phyloP scores from a whole-genome alignment of 2,113 vertebrate genomes.

The Gallinago jamesoni region DNA sequence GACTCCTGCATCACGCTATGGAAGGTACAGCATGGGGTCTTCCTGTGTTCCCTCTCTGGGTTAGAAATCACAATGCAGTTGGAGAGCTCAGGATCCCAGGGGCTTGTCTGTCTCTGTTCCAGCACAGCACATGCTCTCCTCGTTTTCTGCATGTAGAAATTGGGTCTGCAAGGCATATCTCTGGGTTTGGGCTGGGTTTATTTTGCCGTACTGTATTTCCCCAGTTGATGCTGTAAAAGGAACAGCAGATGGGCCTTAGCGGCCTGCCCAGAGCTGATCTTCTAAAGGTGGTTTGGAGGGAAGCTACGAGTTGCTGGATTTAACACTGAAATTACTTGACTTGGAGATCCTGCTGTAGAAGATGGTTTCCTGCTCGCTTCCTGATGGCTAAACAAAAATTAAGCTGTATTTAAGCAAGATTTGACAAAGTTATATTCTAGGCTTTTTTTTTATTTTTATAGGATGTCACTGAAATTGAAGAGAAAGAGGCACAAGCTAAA shows the following conservation, averaged over 20 bases:
- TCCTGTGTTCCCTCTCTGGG: not conserved
- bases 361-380: not conserved
- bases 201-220: not conserved
- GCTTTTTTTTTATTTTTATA: conserved; percentile 32
- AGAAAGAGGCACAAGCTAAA: conserved; percentile 88
- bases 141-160: not conserved
- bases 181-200: not conserved
- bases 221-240: not conserved
- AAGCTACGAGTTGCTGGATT: not conserved
- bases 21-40: conserved; percentile 72
- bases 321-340: not conserved
- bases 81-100: not conserved
- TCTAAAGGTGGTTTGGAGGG: not conserved
- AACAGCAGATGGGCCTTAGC: not conserved
- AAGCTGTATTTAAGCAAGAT: not conserved
- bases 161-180: fast-evolving
- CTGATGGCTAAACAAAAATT: not conserved
- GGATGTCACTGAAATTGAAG: conserved; percentile 92
- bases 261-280: not conserved
- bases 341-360: not conserved
- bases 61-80: fast-evolving
- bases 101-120: not conserved
- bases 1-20: conserved; percentile 90
- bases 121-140: fast-evolving
- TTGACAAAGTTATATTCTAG: not conserved